phyloP scores from a whole-genome alignment of 2,888 invertebrate species.

The Drosophila ustulata region DNA sequence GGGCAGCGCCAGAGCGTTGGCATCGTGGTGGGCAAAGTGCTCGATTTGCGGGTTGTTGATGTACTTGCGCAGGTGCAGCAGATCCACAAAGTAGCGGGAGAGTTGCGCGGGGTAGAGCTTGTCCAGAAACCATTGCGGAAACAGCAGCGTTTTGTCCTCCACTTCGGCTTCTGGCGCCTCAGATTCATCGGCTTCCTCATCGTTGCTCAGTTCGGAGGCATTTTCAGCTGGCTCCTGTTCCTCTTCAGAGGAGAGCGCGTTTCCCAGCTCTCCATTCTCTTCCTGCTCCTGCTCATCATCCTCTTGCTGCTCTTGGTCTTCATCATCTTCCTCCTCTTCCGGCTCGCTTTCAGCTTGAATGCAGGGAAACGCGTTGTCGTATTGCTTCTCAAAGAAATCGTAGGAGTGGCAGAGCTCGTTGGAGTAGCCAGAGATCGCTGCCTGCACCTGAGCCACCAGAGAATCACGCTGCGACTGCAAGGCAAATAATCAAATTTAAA shows the following conservation, averaged over 20 bases:
- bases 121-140: conserved; percentile 89
- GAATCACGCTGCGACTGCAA: conserved; percentile 85
- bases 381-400: conserved; percentile 86
- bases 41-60: conserved; percentile 91
- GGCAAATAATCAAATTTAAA: too few species aligned
- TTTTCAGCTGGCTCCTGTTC: background rate
- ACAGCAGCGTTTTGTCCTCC: conserved; percentile 63
- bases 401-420: conserved; percentile 87
- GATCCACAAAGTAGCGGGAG: conserved; percentile 89
- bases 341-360: conserved; percentile 42
- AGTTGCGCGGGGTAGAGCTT: conserved; percentile 88
- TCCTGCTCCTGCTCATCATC: too few species aligned
- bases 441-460: conserved; percentile 87
- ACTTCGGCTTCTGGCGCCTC: conserved; percentile 29
- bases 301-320: background rate
- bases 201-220: background rate
- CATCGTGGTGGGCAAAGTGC: conserved; percentile 87
- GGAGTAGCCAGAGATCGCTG: conserved; percentile 88
- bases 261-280: conserved; percentile 1
- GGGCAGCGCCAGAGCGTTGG: conserved; percentile 87
- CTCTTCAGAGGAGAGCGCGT: conserved; percentile 16
- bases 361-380: conserved; percentile 50
- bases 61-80: conserved; percentile 88
- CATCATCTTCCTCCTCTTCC: conserved; percentile 37
- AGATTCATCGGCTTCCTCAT: conserved; percentile 15